Evolutionary conservation across 2,888 invertebrate genomes (phyloP).

Genomic region (Tipula vernalis): DNA sequence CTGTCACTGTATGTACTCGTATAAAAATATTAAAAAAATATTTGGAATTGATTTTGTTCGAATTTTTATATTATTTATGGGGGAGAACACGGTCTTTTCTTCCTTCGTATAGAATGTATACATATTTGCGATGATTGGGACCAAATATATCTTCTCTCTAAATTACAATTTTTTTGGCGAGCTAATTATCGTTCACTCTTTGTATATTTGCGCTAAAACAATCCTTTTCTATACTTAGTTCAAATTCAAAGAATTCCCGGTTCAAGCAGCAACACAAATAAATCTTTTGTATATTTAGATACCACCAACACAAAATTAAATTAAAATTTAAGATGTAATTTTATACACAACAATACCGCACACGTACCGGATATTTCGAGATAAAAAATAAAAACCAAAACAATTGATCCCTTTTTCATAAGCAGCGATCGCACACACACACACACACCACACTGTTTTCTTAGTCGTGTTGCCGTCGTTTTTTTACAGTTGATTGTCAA

Average conservation of each 20-base stretch:
- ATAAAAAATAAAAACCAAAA: neutral
- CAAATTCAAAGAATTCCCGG: neutral
- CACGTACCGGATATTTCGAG: neutral
- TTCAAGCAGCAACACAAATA: neutral
- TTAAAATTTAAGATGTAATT: neutral
- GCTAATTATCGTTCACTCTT: neutral
- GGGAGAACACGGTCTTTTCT: neutral
- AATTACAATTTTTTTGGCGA: neutral
- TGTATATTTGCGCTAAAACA: neutral
- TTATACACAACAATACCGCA: neutral
- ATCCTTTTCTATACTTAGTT: neutral
- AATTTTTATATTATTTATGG: neutral
- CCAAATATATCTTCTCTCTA: neutral
- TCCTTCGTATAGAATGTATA: neutral
- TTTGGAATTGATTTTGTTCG: neutral
- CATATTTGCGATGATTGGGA: neutral
- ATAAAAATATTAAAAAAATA: neutral
- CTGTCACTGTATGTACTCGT: neutral
- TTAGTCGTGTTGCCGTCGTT: neutral
- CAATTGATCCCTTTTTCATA: neutral
- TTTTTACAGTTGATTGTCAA: neutral
- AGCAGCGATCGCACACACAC: neutral
- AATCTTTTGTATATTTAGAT: neutral
- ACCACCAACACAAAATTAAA: neutral
- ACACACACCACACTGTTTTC: neutral